A percentile compares a stretch with the other conserved stretches of the same genome.
phyloP scores from a whole-genome alignment of 2,113 vertebrate species.

The Caranx melampygus region DNA sequence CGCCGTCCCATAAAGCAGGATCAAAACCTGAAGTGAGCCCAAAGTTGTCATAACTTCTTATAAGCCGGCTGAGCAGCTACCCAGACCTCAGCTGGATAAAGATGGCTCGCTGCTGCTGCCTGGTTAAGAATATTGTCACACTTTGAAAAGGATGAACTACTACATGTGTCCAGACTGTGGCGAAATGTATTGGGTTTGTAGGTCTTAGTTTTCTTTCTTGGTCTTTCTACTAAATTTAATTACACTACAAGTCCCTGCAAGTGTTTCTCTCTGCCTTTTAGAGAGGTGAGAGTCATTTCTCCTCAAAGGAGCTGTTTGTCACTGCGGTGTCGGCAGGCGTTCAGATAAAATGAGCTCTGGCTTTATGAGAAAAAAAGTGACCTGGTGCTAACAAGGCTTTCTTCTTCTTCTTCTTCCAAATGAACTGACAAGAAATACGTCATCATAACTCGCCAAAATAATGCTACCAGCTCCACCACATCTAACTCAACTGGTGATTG shows the following conservation, averaged over 20 bases:
- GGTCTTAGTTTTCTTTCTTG: neutral
- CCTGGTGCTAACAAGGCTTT: slow-evolving; percentile 5
- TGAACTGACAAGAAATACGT: neutral
- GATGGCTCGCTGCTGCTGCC: slow-evolving; percentile 28
- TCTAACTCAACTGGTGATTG: slow-evolving; percentile 6
- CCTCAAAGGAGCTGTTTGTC: slow-evolving; percentile 18
- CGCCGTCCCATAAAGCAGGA: slow-evolving; percentile 60
- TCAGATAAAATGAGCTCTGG: no score
- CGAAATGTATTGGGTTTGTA: neutral
- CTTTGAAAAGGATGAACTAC: slow-evolving; percentile 36
- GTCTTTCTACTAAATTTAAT: neutral
- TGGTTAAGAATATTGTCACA: slow-evolving; percentile 28
- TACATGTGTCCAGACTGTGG: slow-evolving; percentile 43
- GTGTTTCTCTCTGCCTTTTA: no score
- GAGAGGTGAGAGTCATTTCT: neutral
- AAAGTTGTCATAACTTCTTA: slow-evolving; percentile 65
- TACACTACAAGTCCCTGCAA: no score
- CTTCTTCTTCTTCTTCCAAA: slow-evolving; percentile 22
- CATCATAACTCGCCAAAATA: slow-evolving; percentile 20
- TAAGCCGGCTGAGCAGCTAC: slow-evolving; percentile 43
- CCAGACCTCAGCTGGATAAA: slow-evolving; percentile 44
- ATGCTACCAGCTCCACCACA: slow-evolving; percentile 4
- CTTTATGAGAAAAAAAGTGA: neutral
- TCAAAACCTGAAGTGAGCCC: slow-evolving; percentile 58
- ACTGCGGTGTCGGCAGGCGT: neutral